These are phyloP conservation scores for Anolis carolinensis DNA, from an alignment of 2,113 vertebrate genomes.

Conservation along the genomic window DNA sequence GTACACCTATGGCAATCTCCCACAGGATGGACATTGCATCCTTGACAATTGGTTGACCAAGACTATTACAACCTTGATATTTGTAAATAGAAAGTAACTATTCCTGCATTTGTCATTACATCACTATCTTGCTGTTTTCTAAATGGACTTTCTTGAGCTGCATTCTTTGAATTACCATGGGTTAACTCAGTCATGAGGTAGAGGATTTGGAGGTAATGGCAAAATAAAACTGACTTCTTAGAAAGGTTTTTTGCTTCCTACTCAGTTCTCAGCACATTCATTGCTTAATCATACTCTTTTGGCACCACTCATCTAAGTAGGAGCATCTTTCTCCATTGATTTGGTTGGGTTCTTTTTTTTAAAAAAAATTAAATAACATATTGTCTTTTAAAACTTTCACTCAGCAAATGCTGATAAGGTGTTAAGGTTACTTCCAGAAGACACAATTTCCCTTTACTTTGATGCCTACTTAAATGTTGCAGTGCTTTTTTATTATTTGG, in stretches of 20 bases:
- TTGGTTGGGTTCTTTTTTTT: constrained; percentile 34
- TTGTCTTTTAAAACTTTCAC: constrained; percentile 41
- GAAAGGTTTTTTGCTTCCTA: constrained; percentile 50
- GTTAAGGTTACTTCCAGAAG: constrained; percentile 52
- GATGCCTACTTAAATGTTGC: constrained; percentile 34
- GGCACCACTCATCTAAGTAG: constrained; percentile 57
- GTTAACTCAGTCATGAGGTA: constrained; percentile 17
- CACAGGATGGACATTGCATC: not conserved
- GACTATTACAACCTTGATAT: no score
- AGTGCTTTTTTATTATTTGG: constrained; percentile 15
- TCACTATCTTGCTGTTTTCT: not conserved
- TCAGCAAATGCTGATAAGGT: constrained; percentile 55
- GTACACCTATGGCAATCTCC: not conserved
- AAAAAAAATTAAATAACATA: constrained; percentile 60
- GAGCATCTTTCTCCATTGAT: constrained; percentile 48
- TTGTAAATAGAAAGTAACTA: not conserved
- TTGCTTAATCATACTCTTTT: constrained; percentile 61
- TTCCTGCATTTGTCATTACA: not conserved
- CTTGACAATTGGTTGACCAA: not conserved
- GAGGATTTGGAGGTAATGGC: constrained; percentile 37
- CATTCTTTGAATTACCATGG: constrained; percentile 16
- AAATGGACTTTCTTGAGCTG: not conserved
- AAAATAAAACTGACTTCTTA: constrained; percentile 58
- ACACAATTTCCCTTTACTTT: not conserved
- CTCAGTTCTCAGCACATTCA: constrained; percentile 52